Base-by-base conservation (phyloP, 2,888 invertebrate genomes). In the Carterocephalus palaemon region DNA sequence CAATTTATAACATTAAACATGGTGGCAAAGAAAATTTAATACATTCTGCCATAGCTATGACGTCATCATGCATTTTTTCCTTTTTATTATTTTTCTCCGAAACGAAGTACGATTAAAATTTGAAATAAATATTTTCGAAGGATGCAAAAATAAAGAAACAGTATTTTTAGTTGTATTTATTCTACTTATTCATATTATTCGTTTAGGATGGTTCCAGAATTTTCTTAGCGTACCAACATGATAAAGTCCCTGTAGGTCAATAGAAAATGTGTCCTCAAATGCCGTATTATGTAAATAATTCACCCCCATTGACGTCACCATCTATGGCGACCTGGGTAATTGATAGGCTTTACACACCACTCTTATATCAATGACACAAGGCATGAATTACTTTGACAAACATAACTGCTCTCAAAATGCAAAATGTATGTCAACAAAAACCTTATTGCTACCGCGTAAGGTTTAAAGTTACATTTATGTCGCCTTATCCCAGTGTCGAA, bases 301-400 rank as follows among this genome's bases (percentile, higher is more conserved):
- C 43, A 43, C 16, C 43, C 42, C 43, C 24, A 22, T 29, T 42
- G 42, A 43, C 43, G 43, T 43, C 43, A 43, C 28, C 15, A 26
- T 38, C 28, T 28, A 38, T 38, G 38, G 38, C 28, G 13, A 19
- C 38, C 4, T 23, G 29, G 16, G 22, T 43, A 43, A 36, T 42
- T 42, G 42, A 43, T 43, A 43, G 29, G 16, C 36, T 28, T 15
- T 20, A 22, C 42, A 20, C 15, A 19, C 12, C 20, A 15, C 43
- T 29, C 34, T 43, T 43, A 43, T 43, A 22, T 36, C 29, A 7
- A 36, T 4, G 28, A 6, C 34, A 34, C 28, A 42, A 13, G 42
- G 42, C 8, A 15, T 34, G 28, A 26, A 34, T 34, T 42, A 20
- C 34, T 22, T 20, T 42, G 15, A 34, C 34, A 42, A 26, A 26